phyloP scores from a whole-genome alignment of 1,140 invertebrate genomes.

The Trigoniulus corallinus region DNA sequence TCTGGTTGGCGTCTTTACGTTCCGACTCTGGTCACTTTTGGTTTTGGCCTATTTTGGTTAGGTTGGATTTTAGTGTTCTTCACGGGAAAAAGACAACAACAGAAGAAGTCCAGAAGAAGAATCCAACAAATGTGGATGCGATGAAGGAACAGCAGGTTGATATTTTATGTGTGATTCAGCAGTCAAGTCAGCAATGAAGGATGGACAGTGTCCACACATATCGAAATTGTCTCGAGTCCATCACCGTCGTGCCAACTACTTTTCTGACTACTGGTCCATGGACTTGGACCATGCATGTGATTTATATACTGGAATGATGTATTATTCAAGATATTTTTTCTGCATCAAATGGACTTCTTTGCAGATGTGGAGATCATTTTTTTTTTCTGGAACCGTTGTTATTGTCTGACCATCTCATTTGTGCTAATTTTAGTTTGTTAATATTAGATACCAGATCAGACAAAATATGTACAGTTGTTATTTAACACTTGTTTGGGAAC shows the following conservation, averaged over 20 bases:
- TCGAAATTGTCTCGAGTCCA: too few relatives aligned
- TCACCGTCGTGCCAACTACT: neutral
- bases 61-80: constrained; percentile 6
- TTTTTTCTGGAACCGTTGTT: too few relatives aligned
- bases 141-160: neutral
- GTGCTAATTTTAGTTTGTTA: too few relatives aligned
- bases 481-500: too few relatives aligned
- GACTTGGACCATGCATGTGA: neutral
- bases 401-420: too few relatives aligned
- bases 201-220: too few relatives aligned
- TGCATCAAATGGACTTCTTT: too few relatives aligned
- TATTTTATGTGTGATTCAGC: neutral
- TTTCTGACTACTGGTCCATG: neutral
- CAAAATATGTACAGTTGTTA: too few relatives aligned
- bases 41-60: constrained; percentile 10
- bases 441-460: too few relatives aligned
- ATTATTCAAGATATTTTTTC: too few relatives aligned
- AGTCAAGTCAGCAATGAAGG: neutral
- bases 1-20: constrained; percentile 9
- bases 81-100: constrained; percentile 26
- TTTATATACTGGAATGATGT: neutral
- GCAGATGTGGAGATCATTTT: too few relatives aligned
- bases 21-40: constrained; percentile 12
- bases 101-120: constrained; percentile 5
- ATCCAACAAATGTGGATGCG: neutral